Evolutionary conservation across 2,113 vertebrate genomes (phyloP).

Genomic region (Nycticryphes semicollaris): DNA sequence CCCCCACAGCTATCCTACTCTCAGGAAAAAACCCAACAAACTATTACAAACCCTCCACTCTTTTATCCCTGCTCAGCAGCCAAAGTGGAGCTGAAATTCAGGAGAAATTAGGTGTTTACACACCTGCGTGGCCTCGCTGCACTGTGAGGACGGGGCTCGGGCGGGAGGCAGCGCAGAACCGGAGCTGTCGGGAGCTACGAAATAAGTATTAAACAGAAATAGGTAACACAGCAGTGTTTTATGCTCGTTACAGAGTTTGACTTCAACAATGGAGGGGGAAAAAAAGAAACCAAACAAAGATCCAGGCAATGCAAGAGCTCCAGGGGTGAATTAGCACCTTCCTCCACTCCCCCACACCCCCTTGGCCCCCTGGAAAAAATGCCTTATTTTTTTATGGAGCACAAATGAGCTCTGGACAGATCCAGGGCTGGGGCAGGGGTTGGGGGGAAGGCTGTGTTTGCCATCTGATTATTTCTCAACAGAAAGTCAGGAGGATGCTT

Average conservation of each 20-base stretch:
- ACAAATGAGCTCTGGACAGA: background rate
- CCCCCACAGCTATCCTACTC: background rate
- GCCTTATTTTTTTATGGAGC: background rate
- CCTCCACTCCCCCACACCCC: no score
- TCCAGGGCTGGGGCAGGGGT: no score
- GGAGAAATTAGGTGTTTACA: rapidly evolving
- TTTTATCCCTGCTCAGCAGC: background rate
- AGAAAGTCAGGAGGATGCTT: background rate
- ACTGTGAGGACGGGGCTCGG: rapidly evolving
- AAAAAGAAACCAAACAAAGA: background rate
- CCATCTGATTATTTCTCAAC: background rate
- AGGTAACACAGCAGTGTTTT: background rate
- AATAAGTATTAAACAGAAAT: background rate
- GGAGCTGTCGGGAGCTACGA: background rate
- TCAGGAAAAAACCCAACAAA: no score
- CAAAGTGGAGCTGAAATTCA: background rate
- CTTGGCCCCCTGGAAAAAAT: background rate
- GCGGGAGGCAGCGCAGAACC: background rate
- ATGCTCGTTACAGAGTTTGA: background rate
- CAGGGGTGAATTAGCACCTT: background rate
- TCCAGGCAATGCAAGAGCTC: background rate
- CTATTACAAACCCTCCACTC: background rate
- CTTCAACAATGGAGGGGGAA: background rate
- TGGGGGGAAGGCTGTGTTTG: no score
- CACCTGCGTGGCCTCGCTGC: background rate